Evolutionary conservation across 2,888 invertebrate species (phyloP).

Genomic region (Uloborus plumipes): DNA sequence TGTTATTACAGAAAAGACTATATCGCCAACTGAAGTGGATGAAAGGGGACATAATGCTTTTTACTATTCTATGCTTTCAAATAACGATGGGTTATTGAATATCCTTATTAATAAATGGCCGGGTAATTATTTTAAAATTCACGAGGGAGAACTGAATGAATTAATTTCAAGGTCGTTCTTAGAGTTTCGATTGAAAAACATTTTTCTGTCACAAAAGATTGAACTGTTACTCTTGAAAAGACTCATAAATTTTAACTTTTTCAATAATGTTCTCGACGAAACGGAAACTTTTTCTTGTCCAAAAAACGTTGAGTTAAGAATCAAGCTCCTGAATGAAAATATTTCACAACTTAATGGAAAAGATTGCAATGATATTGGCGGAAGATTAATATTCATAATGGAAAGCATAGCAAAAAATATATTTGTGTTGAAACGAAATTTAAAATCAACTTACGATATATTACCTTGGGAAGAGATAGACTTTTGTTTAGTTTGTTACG

Average conservation of each 20-base stretch:
- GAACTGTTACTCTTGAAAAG: neutral
- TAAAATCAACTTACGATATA: constrained; percentile 23
- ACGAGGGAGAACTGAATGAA: constrained; percentile 5
- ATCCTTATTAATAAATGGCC: constrained; percentile 22
- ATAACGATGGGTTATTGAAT: neutral
- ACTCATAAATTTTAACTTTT: too few species aligned
- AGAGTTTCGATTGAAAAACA: constrained; percentile 31
- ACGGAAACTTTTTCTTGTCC: too few species aligned
- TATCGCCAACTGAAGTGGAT: neutral
- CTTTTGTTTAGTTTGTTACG: constrained; percentile 22
- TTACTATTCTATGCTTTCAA: constrained; percentile 24
- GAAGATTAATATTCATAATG: neutral
- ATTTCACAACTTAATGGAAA: too few species aligned
- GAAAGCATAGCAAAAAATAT: constrained; percentile 27
- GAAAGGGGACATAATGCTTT: constrained; percentile 25
- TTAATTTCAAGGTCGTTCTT: constrained; percentile 9
- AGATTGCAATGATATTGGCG: neutral
- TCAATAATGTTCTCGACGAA: too few species aligned
- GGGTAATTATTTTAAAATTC: neutral
- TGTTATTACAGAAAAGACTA: neutral
- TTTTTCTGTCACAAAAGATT: constrained; percentile 6
- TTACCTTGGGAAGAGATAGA: constrained; percentile 52
- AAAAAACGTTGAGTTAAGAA: too few species aligned
- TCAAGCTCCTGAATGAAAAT: too few species aligned
- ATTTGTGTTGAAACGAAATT: constrained; percentile 7